Evolutionary conservation across 2,113 vertebrate genomes (phyloP).

Genomic region (Engraulis encrasicolus): DNA sequence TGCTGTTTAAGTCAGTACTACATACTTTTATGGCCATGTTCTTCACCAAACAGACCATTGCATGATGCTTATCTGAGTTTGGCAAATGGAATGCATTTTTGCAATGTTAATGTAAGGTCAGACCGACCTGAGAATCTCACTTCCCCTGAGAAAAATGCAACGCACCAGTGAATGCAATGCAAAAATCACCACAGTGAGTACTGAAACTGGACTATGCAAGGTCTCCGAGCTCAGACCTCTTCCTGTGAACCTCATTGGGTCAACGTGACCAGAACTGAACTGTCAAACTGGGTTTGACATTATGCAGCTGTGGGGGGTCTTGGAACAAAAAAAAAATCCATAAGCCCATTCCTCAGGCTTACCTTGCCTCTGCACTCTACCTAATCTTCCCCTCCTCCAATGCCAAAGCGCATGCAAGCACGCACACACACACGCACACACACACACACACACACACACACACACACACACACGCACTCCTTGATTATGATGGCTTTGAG

Average conservation of each 20-base stretch:
- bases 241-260: not conserved
- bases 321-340: not conserved
- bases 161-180: too few species aligned
- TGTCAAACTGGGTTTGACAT: not conserved
- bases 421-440: not conserved
- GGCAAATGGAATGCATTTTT: too few species aligned
- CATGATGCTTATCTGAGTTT: too few species aligned
- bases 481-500: not conserved
- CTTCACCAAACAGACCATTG: too few species aligned
- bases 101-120: too few species aligned
- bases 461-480: not conserved
- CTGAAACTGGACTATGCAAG: not conserved
- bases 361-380: not conserved
- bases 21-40: too few species aligned
- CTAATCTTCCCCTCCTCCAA: not conserved
- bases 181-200: not conserved
- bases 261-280: not conserved
- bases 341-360: not conserved
- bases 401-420: too few species aligned
- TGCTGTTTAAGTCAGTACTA: too few species aligned
- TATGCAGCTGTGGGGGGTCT: not conserved
- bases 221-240: not conserved
- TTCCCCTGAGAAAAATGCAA: too few species aligned
- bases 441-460: not conserved
- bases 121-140: too few species aligned